Evolutionary conservation across 2,797 vertebrate genomes (phyloP), one percentile per base, ranked within the genome.

Genomic region (Melanotaenia nigrans): DNA sequence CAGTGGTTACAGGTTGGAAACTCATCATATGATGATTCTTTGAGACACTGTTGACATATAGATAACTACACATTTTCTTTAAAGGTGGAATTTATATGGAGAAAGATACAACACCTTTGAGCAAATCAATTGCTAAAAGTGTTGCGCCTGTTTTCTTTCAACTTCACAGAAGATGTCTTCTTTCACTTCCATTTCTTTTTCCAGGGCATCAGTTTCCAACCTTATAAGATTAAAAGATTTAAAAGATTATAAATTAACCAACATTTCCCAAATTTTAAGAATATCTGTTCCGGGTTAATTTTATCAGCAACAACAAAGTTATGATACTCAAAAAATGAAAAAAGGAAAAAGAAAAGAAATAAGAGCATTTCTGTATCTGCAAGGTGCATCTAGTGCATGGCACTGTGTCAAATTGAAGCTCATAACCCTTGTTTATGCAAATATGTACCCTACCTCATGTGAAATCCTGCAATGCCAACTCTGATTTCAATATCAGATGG

Each of bases 401-500:
- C 68, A 68, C 58, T 42, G 68, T 81, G 59, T 75, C 66, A 77
- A 49, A 83, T 60, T 47, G 61, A 68, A 72, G 67, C 56, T 67
- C 35, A 35, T 12, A 71, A 72, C 73, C 55, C 57, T 35, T 13
- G 9, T 36, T 38, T 65, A 78, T 88, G 71, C 74, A 85, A 81
- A 85, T 72, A 54, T 20, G 22, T 64, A 65, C 33, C 64, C 67
- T 49, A 70, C 73, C 79, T 80, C 83, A 83, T 63, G 73, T 69
- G 59, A 83, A 80, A 65, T 49, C 65, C 33, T 6, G 18, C 51
- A 77, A 54, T 59, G 66, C 47, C 64, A 60, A 33, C 25, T 49
- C 35, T 79, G 47, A 90, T 92, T 89, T 90, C 65, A 93, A 90
- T 87, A 88, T 85, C 82, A 93, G 86, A 84, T 82, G 75, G 82